phyloP scores from a whole-genome alignment of 2,888 invertebrate genomes.

The Nesidiocoris tenuis region DNA sequence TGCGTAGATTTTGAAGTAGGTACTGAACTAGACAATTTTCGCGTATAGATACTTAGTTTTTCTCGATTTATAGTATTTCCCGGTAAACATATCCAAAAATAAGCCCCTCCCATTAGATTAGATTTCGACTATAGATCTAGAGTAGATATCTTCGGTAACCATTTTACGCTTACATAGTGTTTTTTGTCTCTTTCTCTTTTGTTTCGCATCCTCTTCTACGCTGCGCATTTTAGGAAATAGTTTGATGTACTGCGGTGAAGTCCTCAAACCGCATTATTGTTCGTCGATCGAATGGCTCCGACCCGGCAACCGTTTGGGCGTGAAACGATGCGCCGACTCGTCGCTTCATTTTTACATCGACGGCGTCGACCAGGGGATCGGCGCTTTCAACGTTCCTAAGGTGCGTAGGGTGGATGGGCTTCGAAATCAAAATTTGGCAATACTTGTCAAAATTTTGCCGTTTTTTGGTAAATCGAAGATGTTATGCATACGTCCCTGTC shows the following conservation, averaged over 20 bases:
- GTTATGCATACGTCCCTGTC: too few relatives aligned
- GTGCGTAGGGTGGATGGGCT: too few relatives aligned
- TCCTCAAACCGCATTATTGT: slow-evolving; percentile 68
- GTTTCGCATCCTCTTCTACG: background rate
- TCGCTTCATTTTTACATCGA: slow-evolving; percentile 75
- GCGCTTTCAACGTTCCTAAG: slow-evolving; percentile 75
- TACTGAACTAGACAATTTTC: too few relatives aligned
- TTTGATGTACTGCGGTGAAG: slow-evolving; percentile 61
- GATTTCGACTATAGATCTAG: too few relatives aligned
- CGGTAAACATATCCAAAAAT: too few relatives aligned
- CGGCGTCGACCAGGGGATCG: slow-evolving; percentile 75
- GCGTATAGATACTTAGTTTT: too few relatives aligned
- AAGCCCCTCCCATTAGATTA: too few relatives aligned
- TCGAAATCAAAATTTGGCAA: too few relatives aligned
- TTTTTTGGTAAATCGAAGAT: too few relatives aligned
- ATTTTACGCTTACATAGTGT: slow-evolving; percentile 3
- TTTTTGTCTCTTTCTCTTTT: slow-evolving; percentile 31
- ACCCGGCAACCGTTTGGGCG: slow-evolving; percentile 73
- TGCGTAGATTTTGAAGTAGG: too few relatives aligned
- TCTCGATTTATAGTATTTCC: too few relatives aligned
- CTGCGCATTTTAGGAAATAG: slow-evolving; percentile 60
- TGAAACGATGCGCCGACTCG: slow-evolving; percentile 70
- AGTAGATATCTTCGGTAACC: background rate
- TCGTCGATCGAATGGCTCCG: slow-evolving; percentile 78
- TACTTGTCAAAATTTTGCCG: too few relatives aligned